Conservation (phyloP, 1,140 invertebrate genomes). For the Diachasmimorpha longicaudata region DNA sequence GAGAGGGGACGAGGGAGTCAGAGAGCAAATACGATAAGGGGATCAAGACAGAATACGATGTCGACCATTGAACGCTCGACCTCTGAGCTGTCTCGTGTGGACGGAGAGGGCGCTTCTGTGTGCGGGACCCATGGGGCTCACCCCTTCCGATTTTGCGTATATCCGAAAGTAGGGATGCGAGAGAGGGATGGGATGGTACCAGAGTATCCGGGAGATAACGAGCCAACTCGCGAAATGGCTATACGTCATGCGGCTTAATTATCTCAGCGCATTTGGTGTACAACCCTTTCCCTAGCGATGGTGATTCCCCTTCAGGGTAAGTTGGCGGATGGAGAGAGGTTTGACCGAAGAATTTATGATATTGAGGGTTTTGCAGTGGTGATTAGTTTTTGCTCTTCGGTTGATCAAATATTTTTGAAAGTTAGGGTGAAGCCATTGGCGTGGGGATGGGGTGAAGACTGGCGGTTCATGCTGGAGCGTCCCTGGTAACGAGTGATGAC, state of each 20-base stretch:
- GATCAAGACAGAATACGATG: conserved; percentile 30
- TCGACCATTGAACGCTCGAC: conserved; percentile 61
- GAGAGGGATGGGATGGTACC: conserved; percentile 18
- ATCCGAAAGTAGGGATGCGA: conserved; percentile 58
- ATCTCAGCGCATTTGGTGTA: conserved; percentile 57
- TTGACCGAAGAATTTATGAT: neutral
- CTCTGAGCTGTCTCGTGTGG: conserved; percentile 50
- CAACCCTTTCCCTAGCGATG: conserved; percentile 36
- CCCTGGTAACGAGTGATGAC: too few relatives aligned
- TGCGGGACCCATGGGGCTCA: conserved; percentile 39
- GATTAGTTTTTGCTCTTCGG: neutral
- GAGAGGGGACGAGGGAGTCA: conserved; percentile 25
- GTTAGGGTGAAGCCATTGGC: too few relatives aligned
- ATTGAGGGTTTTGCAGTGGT: neutral
- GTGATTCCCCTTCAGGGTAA: neutral
- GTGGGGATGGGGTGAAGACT: too few relatives aligned
- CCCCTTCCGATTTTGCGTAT: conserved; percentile 47
- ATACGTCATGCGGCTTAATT: conserved; percentile 64
- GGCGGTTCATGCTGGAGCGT: too few relatives aligned
- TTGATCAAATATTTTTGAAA: too few relatives aligned
- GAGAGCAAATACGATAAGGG: conserved; percentile 33
- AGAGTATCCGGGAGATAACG: conserved; percentile 60
- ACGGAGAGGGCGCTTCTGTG: conserved; percentile 17
- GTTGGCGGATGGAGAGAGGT: neutral
- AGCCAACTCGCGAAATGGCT: conserved; percentile 63